phyloP scores from a whole-genome alignment of 2,797 vertebrate species.

The Microctenopoma stevenorrisi region DNA sequence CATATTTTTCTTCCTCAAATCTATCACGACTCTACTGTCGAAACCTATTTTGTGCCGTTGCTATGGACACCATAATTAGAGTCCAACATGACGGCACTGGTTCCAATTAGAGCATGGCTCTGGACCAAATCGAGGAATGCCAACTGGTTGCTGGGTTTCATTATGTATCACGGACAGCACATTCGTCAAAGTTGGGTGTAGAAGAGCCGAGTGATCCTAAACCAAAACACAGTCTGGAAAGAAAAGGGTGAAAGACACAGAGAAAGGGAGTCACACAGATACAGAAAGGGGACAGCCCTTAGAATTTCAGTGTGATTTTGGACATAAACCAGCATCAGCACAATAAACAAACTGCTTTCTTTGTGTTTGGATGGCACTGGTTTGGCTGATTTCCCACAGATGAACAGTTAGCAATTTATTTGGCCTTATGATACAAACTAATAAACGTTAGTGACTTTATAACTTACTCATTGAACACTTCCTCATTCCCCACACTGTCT shows the following conservation, averaged over 20 bases:
- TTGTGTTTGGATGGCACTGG: slow-evolving; percentile 20
- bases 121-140: slow-evolving; percentile 36
- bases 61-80: slow-evolving; percentile 69
- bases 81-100: slow-evolving; percentile 48
- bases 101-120: slow-evolving; percentile 65
- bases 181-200: slow-evolving; percentile 21
- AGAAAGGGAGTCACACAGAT: neutral
- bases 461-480: slow-evolving; percentile 18
- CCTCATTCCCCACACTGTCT: neutral
- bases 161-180: slow-evolving; percentile 28
- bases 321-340: slow-evolving; percentile 32
- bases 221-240: slow-evolving; percentile 26
- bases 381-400: slow-evolving; percentile 41
- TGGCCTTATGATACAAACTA: slow-evolving; percentile 10
- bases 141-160: slow-evolving; percentile 52
- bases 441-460: slow-evolving; percentile 44
- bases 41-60: slow-evolving; percentile 50
- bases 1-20: slow-evolving; percentile 15
- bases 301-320: slow-evolving; percentile 10
- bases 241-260: neutral
- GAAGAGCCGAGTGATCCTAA: slow-evolving; percentile 17
- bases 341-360: slow-evolving; percentile 40
- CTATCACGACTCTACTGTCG: slow-evolving; percentile 20
- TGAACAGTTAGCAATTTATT: slow-evolving; percentile 28
- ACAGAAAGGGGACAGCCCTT: slow-evolving; percentile 1